A percentile compares a stretch with the other conserved stretches of the same genome.
Evolutionary conservation across 2,113 vertebrate genomes (phyloP).

Genomic region (Taxidea taxus): DNA sequence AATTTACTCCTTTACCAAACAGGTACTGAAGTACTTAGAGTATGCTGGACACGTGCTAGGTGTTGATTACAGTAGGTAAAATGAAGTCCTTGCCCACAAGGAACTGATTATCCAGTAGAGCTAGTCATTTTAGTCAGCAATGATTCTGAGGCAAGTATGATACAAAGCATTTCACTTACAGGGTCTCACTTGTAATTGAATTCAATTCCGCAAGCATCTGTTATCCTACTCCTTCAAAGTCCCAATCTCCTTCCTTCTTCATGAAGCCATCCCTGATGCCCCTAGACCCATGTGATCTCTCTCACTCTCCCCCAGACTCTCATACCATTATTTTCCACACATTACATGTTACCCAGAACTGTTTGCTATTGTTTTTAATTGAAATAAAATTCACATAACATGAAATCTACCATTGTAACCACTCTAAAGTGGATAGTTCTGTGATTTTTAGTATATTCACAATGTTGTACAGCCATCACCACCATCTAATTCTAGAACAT

Average conservation of each 20-base stretch:
- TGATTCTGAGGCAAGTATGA: not conserved
- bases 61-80: not conserved
- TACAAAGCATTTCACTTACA: not conserved
- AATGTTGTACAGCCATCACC: not conserved
- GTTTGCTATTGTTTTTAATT: not conserved
- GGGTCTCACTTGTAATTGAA: not conserved
- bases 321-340: not conserved
- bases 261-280: not conserved
- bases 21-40: not conserved
- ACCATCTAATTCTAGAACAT: not conserved
- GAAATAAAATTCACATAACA: not conserved
- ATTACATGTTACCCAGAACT: not conserved
- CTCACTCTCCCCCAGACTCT: not conserved
- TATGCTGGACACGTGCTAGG: not conserved
- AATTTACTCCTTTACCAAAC: not conserved
- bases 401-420: not conserved
- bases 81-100: not conserved
- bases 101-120: not conserved
- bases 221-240: not conserved
- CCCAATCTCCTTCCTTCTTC: not conserved
- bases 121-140: not conserved
- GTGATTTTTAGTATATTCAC: not conserved
- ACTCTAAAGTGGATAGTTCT: not conserved
- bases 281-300: not conserved
- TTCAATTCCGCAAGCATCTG: not conserved